A percentile compares a stretch with the other conserved stretches of the same genome.
These are phyloP conservation scores for Peromyscus eremicus DNA, from an alignment of 2,797 vertebrate genomes.

Conservation along the genomic window DNA sequence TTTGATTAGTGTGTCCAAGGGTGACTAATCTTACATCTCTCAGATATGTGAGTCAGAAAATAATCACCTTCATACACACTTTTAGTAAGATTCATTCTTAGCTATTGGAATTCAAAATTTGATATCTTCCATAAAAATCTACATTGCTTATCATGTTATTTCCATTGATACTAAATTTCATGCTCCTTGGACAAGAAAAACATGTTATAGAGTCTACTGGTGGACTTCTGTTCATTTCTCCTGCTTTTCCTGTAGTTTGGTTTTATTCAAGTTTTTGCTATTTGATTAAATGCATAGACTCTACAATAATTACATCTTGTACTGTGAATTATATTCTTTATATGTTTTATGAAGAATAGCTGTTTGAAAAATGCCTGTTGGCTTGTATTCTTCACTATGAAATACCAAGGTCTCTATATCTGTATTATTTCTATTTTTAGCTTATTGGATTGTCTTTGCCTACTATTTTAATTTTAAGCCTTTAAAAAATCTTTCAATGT, in stretches of 20 bases:
- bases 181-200: background rate
- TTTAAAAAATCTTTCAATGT: background rate
- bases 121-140: background rate
- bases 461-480: background rate
- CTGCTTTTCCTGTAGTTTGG: background rate
- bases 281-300: background rate
- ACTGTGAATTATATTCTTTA: background rate
- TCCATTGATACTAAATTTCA: background rate
- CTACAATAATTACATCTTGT: background rate
- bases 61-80: fast-evolving
- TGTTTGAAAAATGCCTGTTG: conserved; percentile 4
- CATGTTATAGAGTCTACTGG: background rate
- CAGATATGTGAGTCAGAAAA: background rate
- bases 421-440: background rate
- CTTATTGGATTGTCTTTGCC: background rate
- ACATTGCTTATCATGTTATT: background rate
- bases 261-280: conserved; percentile 40
- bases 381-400: background rate
- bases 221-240: background rate
- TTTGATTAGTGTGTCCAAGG: background rate
- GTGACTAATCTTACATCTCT: background rate
- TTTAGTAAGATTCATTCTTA: background rate
- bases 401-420: background rate
- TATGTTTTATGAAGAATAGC: conserved; percentile 8
- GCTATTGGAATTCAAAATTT: conserved; percentile 43